Conservation (phyloP, 2,888 invertebrate species). For the Ectemnius lituratus region DNA sequence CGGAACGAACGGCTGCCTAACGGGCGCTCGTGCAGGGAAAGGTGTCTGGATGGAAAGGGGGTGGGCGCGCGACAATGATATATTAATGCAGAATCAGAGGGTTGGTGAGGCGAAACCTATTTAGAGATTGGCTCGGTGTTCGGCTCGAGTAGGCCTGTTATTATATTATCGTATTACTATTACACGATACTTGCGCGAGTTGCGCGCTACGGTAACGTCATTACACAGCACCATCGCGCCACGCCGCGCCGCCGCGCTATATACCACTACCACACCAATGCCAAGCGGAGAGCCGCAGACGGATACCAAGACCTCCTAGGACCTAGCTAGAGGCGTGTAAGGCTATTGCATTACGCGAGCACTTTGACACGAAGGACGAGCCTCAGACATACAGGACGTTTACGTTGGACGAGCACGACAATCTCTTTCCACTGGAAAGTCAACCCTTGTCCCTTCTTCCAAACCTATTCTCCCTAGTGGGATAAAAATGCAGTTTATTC, state of each 20-base stretch:
- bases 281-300: too few relatives aligned
- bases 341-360: slow-evolving; percentile 6
- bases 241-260: too few relatives aligned
- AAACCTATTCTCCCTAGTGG: too few relatives aligned
- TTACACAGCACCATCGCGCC: background rate
- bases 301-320: background rate
- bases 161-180: slow-evolving; percentile 40
- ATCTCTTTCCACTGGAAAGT: too few relatives aligned
- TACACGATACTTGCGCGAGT: slow-evolving; percentile 19
- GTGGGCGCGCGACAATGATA: slow-evolving; percentile 16
- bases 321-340: background rate
- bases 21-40: background rate
- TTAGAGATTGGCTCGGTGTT: slow-evolving; percentile 36
- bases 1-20: background rate
- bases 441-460: too few relatives aligned
- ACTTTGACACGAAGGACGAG: background rate
- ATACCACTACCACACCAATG: too few relatives aligned
- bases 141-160: slow-evolving; percentile 28
- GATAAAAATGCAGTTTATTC: too few relatives aligned
- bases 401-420: too few relatives aligned
- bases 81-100: slow-evolving; percentile 10
- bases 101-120: background rate
- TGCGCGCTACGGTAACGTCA: background rate
- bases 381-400: background rate
- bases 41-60: background rate